Conservation (phyloP, 2,113 vertebrate species). For the Petromus typicus region DNA sequence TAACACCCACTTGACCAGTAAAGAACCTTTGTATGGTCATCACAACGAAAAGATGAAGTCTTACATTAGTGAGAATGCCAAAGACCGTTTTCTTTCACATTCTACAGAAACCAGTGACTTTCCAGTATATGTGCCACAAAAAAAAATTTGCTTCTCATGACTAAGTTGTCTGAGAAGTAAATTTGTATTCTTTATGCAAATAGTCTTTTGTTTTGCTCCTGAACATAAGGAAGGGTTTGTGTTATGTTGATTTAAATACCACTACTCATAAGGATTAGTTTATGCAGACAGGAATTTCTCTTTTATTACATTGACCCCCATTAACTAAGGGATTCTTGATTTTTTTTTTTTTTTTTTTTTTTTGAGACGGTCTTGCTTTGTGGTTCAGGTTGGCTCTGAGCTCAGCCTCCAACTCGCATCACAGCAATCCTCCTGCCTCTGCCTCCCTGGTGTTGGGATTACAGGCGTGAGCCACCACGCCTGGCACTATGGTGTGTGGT, state of each 20-base stretch:
- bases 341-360: too few relatives aligned
- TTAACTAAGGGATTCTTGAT: slow-evolving; percentile 51
- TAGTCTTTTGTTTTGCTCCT: slow-evolving; percentile 28
- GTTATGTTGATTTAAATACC: slow-evolving; percentile 2
- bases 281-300: slow-evolving; percentile 31
- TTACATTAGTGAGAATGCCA: slow-evolving; percentile 15
- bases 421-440: too few relatives aligned
- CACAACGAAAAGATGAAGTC: slow-evolving; percentile 36
- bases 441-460: too few relatives aligned
- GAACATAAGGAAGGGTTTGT: slow-evolving; percentile 50
- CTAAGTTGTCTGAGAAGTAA: slow-evolving; percentile 61
- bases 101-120: slow-evolving; percentile 64
- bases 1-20: slow-evolving; percentile 64
- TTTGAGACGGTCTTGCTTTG: too few relatives aligned
- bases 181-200: slow-evolving; percentile 64
- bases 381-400: too few relatives aligned
- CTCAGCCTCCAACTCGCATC: too few relatives aligned
- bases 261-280: slow-evolving; percentile 35
- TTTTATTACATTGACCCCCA: not conserved
- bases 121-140: not conserved
- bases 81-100: slow-evolving; percentile 51
- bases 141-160: slow-evolving; percentile 21
- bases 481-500: too few relatives aligned
- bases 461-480: too few relatives aligned
- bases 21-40: slow-evolving; percentile 69